Percentiles rank a stretch among this genome's conserved stretches.
Evolutionary conservation across 2,113 vertebrate species (phyloP).

Genomic region (Gavia stellata): DNA sequence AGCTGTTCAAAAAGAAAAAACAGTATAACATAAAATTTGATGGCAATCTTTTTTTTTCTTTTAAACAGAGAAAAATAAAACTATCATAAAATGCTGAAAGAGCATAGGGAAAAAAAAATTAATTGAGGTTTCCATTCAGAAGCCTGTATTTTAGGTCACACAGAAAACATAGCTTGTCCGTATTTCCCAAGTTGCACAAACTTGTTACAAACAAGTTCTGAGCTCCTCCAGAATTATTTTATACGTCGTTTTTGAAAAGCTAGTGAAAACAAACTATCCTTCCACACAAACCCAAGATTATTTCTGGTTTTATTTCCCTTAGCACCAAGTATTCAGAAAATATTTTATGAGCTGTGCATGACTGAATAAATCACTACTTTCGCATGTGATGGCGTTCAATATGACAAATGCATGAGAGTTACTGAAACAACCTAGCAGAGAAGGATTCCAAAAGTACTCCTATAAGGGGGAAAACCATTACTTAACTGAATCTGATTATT

Average conservation of each 20-base stretch:
- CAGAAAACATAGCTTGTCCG: neutral
- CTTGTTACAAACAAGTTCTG: neutral
- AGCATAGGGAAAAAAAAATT: neutral
- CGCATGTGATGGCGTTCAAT: neutral
- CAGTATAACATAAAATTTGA: neutral
- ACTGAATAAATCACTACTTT: neutral
- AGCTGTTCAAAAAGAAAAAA: constrained; percentile 76
- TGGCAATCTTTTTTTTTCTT: neutral
- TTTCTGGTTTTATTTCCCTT: neutral
- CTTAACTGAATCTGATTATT: neutral
- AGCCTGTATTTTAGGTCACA: neutral
- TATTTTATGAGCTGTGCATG: neutral
- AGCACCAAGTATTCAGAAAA: neutral
- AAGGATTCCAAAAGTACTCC: neutral
- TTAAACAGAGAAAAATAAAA: neutral
- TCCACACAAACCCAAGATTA: neutral
- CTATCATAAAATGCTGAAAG: neutral
- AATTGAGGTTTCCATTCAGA: neutral
- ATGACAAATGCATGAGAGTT: neutral
- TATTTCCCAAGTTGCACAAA: neutral
- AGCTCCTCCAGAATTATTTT: neutral
- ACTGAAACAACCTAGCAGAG: neutral
- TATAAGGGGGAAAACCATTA: neutral
- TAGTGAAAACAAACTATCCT: neutral
- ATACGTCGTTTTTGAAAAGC: neutral